Evolutionary conservation across 2,888 invertebrate species (phyloP).

Genomic region (Thumatha senex): DNA sequence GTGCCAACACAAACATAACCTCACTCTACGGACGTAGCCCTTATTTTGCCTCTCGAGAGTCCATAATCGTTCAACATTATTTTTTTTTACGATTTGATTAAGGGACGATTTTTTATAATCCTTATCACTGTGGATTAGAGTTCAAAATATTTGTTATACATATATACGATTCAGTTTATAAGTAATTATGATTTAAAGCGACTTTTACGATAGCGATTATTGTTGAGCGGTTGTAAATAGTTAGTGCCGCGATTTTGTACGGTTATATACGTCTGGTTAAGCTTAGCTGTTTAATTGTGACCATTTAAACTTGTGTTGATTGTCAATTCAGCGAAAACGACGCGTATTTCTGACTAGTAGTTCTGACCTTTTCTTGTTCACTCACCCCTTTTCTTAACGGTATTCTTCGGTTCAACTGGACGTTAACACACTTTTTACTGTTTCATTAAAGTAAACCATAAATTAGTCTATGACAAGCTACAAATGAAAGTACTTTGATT

Average conservation of each 20-base stretch:
- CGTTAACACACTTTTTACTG: background rate
- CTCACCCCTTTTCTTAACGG: background rate
- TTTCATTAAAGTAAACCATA: background rate
- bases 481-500: background rate
- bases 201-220: constrained; percentile 50
- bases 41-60: constrained; percentile 22
- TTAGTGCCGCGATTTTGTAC: constrained; percentile 43
- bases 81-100: constrained; percentile 34
- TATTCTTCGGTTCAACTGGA: background rate
- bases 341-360: constrained; percentile 25
- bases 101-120: constrained; percentile 39
- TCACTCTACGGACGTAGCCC: constrained; percentile 28
- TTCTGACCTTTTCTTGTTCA: background rate
- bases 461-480: background rate
- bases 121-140: constrained; percentile 38
- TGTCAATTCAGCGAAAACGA: constrained; percentile 36
- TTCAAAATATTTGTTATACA: constrained; percentile 33
- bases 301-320: constrained; percentile 36
- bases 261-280: constrained; percentile 37
- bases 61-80: constrained; percentile 26
- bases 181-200: constrained; percentile 51
- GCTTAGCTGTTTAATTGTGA: constrained; percentile 36
- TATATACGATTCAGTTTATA: constrained; percentile 40
- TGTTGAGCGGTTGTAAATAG: constrained; percentile 43
- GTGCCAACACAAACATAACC: constrained; percentile 44